phyloP scores from a whole-genome alignment of 2,888 invertebrate genomes.

The Stomorhina lunata region DNA sequence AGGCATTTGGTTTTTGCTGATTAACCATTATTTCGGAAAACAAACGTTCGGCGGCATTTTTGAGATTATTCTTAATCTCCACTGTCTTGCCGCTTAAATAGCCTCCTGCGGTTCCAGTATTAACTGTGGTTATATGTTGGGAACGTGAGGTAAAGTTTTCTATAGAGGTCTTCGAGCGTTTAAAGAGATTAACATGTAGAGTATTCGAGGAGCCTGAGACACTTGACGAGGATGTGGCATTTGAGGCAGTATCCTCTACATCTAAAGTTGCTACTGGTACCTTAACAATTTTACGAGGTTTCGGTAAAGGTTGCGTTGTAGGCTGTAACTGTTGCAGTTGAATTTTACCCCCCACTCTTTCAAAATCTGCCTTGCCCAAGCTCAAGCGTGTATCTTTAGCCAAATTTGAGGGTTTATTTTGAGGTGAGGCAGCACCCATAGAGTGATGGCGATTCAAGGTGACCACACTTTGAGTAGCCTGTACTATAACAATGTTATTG shows the following conservation, averaged over 20 bases:
- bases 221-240: background rate
- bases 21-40: slow-evolving; percentile 79
- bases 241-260: slow-evolving; percentile 70
- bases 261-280: slow-evolving; percentile 76
- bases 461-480: slow-evolving; percentile 66
- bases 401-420: slow-evolving; percentile 64
- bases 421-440: slow-evolving; percentile 68
- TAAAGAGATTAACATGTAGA: slow-evolving; percentile 69
- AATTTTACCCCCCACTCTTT: slow-evolving; percentile 69
- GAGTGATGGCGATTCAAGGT: slow-evolving; percentile 74
- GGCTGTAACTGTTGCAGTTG: slow-evolving; percentile 69
- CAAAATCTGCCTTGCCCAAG: slow-evolving; percentile 74
- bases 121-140: slow-evolving; percentile 66
- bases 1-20: slow-evolving; percentile 72
- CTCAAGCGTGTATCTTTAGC: slow-evolving; percentile 75
- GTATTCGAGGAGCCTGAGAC: slow-evolving; percentile 26
- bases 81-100: slow-evolving; percentile 75
- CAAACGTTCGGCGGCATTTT: slow-evolving; percentile 78
- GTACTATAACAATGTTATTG: slow-evolving; percentile 68
- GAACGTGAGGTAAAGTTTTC: slow-evolving; percentile 72
- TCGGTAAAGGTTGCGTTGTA: slow-evolving; percentile 73
- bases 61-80: slow-evolving; percentile 78
- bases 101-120: slow-evolving; percentile 63
- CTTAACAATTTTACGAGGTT: slow-evolving; percentile 75
- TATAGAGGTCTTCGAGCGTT: slow-evolving; percentile 77